Evolutionary conservation across 2,888 invertebrate species (phyloP).

Genomic region (Brachyptera risi): DNA sequence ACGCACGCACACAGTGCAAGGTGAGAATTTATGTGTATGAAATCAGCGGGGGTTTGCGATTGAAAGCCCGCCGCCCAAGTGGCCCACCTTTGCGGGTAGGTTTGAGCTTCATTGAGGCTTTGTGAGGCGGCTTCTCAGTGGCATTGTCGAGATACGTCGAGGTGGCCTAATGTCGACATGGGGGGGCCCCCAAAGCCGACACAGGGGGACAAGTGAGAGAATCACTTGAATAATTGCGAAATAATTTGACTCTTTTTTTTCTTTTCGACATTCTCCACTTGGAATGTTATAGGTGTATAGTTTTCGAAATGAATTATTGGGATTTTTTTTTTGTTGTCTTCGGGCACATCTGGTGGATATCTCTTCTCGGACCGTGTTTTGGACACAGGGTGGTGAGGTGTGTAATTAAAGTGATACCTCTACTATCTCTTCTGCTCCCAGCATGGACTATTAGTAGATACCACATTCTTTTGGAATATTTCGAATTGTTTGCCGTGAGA

Average conservation of each 20-base stretch:
- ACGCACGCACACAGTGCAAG: neutral
- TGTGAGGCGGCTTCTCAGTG: constrained; percentile 8
- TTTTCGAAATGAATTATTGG: too few species aligned
- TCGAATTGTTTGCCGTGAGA: too few species aligned
- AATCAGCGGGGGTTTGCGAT: constrained; percentile 1
- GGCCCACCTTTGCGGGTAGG: neutral
- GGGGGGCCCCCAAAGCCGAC: neutral
- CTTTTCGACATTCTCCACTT: too few species aligned
- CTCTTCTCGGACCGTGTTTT: neutral
- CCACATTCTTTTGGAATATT: too few species aligned
- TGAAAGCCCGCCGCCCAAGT: constrained; percentile 3
- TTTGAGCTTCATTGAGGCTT: neutral
- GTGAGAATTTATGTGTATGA: constrained; percentile 25
- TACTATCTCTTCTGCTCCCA: too few species aligned
- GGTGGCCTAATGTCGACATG: constrained; percentile 9
- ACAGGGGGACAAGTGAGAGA: neutral
- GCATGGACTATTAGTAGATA: too few species aligned
- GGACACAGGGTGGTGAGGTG: too few species aligned
- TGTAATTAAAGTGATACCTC: too few species aligned
- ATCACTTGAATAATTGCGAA: neutral
- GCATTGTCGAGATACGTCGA: neutral
- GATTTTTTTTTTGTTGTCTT: neutral
- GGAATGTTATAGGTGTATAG: too few species aligned
- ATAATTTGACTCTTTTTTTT: too few species aligned
- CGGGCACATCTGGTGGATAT: neutral